Evolutionary conservation across 2,797 vertebrate genomes (phyloP).

Genomic region (Micrastur ruficollis): DNA sequence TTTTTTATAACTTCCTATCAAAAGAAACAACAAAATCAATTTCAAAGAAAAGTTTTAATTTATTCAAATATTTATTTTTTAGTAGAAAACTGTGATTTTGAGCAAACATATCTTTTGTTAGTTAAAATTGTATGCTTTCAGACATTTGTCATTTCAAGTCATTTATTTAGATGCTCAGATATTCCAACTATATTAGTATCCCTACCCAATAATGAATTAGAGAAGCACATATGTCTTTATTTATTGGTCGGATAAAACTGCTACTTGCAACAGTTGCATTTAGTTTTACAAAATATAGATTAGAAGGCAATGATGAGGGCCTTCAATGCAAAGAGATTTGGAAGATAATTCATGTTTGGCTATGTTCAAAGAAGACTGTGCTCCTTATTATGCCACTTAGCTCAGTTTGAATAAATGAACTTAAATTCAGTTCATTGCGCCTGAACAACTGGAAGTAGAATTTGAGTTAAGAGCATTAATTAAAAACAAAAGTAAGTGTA

Average conservation of each 20-base stretch:
- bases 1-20: background rate
- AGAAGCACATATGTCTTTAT: background rate
- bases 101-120: background rate
- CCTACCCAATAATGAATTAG: background rate
- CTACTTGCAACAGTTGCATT: background rate
- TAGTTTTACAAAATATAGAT: background rate
- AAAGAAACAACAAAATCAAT: background rate
- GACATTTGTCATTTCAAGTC: fast-evolving
- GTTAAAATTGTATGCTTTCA: background rate
- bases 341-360: background rate
- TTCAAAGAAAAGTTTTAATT: background rate
- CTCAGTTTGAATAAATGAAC: background rate
- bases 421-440: background rate
- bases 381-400: background rate
- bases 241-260: background rate
- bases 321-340: background rate
- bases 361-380: background rate
- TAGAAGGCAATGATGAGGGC: background rate
- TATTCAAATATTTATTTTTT: background rate
- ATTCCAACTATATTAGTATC: background rate
- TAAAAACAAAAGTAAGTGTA: background rate
- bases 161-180: background rate
- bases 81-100: background rate
- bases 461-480: background rate
- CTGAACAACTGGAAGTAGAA: background rate